A percentile compares a stretch with the other conserved stretches of the same genome.
Conservation (phyloP, 2,797 vertebrate genomes). For the Sebastes glaucus region DNA sequence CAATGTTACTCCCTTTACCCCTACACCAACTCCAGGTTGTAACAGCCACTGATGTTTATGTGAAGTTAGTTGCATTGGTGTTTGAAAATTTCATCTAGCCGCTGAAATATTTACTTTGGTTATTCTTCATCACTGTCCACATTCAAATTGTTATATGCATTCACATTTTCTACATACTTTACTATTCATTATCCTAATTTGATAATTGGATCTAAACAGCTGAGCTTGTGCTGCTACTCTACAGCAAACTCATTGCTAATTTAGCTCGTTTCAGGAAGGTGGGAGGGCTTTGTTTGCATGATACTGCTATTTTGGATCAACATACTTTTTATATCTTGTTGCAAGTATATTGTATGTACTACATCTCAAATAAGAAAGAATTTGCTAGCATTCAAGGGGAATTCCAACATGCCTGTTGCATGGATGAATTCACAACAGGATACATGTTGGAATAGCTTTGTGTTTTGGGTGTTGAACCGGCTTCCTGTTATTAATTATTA, state of each 20-base stretch:
- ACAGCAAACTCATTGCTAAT: background rate
- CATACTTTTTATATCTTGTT: background rate
- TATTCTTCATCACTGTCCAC: background rate
- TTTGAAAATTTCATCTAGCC: too few relatives aligned
- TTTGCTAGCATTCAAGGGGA: background rate
- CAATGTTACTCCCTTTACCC: too few relatives aligned
- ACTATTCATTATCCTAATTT: too few relatives aligned
- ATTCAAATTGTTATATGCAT: too few relatives aligned
- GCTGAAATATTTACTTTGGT: background rate
- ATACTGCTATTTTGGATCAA: background rate
- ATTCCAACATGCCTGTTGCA: background rate
- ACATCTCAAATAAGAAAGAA: background rate
- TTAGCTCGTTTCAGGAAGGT: background rate
- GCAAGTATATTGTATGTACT: background rate
- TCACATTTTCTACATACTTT: too few relatives aligned
- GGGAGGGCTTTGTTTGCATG: background rate
- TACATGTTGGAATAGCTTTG: background rate
- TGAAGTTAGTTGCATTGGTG: too few relatives aligned
- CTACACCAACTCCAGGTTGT: too few relatives aligned
- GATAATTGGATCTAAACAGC: too few relatives aligned
- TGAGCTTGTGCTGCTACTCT: too few relatives aligned
- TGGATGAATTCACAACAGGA: background rate
- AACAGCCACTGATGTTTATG: background rate
- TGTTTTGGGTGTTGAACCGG: slow-evolving; percentile 10
- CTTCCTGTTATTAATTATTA: slow-evolving; percentile 45